Evolutionary conservation across 2,888 invertebrate genomes (phyloP), one percentile per base, ranked within the genome.

Genomic region (Clitarchus hookeri): DNA sequence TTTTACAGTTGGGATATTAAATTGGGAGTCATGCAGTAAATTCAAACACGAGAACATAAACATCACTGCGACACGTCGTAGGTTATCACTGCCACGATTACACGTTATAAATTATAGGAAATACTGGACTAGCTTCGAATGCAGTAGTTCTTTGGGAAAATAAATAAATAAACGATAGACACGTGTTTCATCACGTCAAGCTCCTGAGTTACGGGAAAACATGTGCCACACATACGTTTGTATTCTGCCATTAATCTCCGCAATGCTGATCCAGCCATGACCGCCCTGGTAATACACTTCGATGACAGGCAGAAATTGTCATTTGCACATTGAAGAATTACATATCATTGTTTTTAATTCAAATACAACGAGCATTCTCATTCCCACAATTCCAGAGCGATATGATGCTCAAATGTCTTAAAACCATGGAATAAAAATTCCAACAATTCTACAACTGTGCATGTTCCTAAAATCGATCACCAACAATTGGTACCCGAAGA

Each of bases 191-290:
- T 19, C 78, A 78, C 9, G n/a, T 23, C 78, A 78, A 11, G 26
- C 6, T 23, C 9, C 9, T 78, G 19, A 23, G 9, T 25, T 13
- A 25, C 2, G 11, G 78, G 16, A 48, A 48, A 48, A 48, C 12
- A 13, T 23, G 78, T 78, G 8, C 2, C 48, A 65, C 87, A 90
- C 92, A 92, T 92, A 94, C 96, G 97, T 94, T 96, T 97, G 90
- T 97, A 97, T 93, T 97, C 97, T 85, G 97, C 97, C 97, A 97
- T 97, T 87, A 97, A 93, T 88, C 97, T 94, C 90, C 97, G 93
- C 87, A 97, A 91, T 83, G 97, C 97, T 87, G 97, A 97, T 80
- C 97, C 97, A 90, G 97, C 97, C 97, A 97, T 97, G 16, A 86
- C 82, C 36, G 48, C 78, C 23, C 36, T 85, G 16, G 11, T 48